These are phyloP conservation scores for Turdus rufiventris DNA, from an alignment of 2,113 vertebrate genomes.

Conservation along the genomic window DNA sequence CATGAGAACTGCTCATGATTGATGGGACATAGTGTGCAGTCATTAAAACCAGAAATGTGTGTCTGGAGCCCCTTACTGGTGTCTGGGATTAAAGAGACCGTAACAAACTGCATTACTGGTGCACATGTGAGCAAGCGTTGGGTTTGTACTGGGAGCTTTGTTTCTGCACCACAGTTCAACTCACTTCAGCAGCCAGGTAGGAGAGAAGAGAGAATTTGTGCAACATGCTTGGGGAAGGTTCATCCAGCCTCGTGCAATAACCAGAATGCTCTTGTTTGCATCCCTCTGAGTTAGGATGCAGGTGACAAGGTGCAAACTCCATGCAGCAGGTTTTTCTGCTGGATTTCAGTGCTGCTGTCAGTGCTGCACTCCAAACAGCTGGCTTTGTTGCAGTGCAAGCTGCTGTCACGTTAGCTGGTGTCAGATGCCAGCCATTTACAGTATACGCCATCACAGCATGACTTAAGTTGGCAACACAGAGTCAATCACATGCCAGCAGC, in stretches of 20 bases:
- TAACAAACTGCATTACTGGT: neutral
- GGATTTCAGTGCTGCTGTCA: neutral
- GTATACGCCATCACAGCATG: constrained; percentile 22
- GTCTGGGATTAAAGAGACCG: rapidly evolving
- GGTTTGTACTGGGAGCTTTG: neutral
- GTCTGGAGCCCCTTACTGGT: neutral
- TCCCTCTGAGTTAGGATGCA: neutral
- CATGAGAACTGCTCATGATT: neutral
- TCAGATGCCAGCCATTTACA: constrained; percentile 62
- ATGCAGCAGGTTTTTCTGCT: neutral
- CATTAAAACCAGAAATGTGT: neutral
- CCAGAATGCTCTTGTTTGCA: neutral
- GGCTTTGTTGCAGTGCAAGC: neutral
- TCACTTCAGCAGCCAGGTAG: neutral
- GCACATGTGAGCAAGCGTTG: neutral
- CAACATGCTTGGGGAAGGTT: neutral
- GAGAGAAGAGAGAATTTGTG: neutral
- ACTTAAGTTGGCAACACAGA: constrained; percentile 49
- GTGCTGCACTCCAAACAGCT: neutral
- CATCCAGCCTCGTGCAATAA: neutral
- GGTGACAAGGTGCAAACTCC: neutral
- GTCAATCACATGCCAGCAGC: constrained; percentile 51
- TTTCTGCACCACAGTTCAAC: neutral
- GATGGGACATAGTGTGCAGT: neutral
- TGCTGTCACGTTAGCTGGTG: neutral